Percentiles rank a stretch among this genome's conserved stretches.
Conservation (phyloP, 1,140 invertebrate species). For the Camponotus floridanus region DNA sequence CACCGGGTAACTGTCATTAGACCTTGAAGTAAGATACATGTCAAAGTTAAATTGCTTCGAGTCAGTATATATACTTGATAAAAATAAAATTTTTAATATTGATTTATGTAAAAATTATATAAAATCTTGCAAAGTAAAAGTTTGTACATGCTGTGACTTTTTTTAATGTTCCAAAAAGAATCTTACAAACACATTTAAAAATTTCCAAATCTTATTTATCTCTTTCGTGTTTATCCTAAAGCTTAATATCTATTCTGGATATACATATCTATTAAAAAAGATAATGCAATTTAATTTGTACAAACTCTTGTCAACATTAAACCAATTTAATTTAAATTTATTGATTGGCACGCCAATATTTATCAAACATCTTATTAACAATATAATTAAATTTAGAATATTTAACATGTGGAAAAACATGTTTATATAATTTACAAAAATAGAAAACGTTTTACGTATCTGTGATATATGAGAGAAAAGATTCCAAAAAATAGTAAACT, state of each 20-base stretch:
- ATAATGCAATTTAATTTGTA: neutral
- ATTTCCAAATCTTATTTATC: neutral
- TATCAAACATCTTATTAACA: neutral
- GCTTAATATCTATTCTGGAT: neutral
- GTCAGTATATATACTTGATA: neutral
- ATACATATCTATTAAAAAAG: neutral
- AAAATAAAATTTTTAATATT: neutral
- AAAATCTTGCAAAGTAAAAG: neutral
- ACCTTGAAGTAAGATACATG: neutral
- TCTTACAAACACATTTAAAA: neutral
- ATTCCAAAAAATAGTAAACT: neutral
- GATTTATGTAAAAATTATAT: neutral
- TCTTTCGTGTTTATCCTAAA: neutral
- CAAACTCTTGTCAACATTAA: neutral
- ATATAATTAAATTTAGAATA: conserved; percentile 18
- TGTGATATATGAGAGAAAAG: neutral
- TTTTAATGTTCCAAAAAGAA: neutral
- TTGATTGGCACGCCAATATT: neutral
- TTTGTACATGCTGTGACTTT: too few species aligned
- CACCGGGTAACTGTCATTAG: neutral
- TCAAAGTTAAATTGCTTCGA: neutral
- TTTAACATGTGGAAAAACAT: neutral
- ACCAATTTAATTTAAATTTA: conserved; percentile 5
- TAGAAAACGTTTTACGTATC: neutral
- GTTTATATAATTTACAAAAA: conserved; percentile 39